Evolutionary conservation across 2,888 invertebrate genomes (phyloP).

Genomic region (Baccha elongata): DNA sequence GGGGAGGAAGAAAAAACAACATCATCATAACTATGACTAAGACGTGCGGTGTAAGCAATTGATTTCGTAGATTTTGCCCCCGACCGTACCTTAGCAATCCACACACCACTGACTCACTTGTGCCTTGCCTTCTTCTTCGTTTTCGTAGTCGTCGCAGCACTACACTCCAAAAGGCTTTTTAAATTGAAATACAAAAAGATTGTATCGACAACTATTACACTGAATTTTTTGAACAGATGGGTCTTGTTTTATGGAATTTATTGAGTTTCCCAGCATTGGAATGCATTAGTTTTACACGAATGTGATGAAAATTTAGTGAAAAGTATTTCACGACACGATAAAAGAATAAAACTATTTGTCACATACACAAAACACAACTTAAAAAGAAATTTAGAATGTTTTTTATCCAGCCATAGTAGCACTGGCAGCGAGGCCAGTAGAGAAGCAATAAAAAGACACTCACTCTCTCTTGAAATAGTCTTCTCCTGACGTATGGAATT

Average conservation of each 20-base stretch:
- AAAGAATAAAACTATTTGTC: slow-evolving; percentile 49
- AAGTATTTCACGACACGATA: slow-evolving; percentile 32
- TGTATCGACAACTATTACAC: slow-evolving; percentile 58
- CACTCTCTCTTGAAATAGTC: slow-evolving; percentile 5
- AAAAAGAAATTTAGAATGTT: slow-evolving; percentile 64
- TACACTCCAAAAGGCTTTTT: slow-evolving; percentile 49
- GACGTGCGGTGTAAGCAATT: slow-evolving; percentile 65
- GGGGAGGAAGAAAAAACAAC: slow-evolving; percentile 29
- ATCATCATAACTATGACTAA: slow-evolving; percentile 70
- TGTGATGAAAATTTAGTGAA: slow-evolving; percentile 38
- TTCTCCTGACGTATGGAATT: slow-evolving; percentile 70
- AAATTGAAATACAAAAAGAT: slow-evolving; percentile 55
- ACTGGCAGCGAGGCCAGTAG: slow-evolving; percentile 42
- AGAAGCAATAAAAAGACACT: slow-evolving; percentile 44
- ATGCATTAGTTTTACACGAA: slow-evolving; percentile 52
- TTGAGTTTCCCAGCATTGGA: slow-evolving; percentile 50
- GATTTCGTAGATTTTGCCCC: slow-evolving; percentile 62
- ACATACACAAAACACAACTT: slow-evolving; percentile 66
- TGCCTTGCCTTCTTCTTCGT: slow-evolving; percentile 41
- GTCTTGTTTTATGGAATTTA: slow-evolving; percentile 65
- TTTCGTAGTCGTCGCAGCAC: slow-evolving; percentile 36
- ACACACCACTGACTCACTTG: slow-evolving; percentile 66
- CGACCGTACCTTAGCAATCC: slow-evolving; percentile 27
- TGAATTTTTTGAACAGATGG: slow-evolving; percentile 59
- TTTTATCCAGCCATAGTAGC: slow-evolving; percentile 63